Base-by-base conservation (phyloP, 2,888 invertebrate genomes). In the Miltochrista miniata region DNA sequence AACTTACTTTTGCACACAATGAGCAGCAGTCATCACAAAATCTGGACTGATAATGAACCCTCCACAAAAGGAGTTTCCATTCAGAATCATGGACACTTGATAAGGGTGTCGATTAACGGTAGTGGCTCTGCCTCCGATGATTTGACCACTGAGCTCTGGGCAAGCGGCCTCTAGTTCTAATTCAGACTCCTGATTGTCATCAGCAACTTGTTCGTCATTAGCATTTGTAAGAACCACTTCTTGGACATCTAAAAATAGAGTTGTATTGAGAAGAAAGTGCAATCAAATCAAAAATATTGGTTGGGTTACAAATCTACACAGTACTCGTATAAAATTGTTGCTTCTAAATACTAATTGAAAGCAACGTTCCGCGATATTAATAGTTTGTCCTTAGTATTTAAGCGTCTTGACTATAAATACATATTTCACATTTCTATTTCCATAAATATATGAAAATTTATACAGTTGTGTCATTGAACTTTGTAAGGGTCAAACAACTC, bases 1-100 rank as follows among this genome's bases (percentile, higher is more conserved):
- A 31, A 83, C 90, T 86, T 80, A 92, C 92, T 88, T 87, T 55
- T 81, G 82, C 0, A 92, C 86, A 51, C 92, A 92, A 70, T 91
- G 92, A 3, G 92, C 92, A 0, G 92, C 91, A 0, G 92, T 92
- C 51, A 92, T 55, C 43, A 91, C 85, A 51, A 84, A 84, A 36
- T 84, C 79, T 14, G 61, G 69, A 54, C 90, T 86, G 62, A 92
- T 81, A 49, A 92, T 86, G 60, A 91, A 90, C 0, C 92, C 92
- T 11, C 92, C 92, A 53, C 92, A 92, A 68, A 91, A 90, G 0
- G 90, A 87, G 70, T 87, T 91, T 0, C 88, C 82, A 50, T 92
- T 91, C 7, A 90, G 54, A 35, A 92, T 83, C 87, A 92, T 89
- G 0, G 90, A 88, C 53, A 86, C 91, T 61, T 88, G 87, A 54